A percentile compares a stretch with the other conserved stretches of the same genome.
phyloP scores from a whole-genome alignment of 1,140 invertebrate genomes.

The Solenopsis fugax region DNA sequence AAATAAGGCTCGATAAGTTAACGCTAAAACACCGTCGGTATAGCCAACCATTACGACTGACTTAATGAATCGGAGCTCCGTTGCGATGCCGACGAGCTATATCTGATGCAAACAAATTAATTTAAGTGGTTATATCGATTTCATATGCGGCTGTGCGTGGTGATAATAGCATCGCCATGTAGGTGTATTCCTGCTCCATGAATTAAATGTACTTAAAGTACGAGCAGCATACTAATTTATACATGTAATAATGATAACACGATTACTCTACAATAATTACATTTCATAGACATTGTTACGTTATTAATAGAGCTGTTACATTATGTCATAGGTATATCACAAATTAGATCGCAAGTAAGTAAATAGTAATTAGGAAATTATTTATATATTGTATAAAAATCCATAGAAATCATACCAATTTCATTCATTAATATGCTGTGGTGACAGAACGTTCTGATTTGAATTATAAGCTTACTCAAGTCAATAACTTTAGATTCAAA shows the following conservation, averaged over 20 bases:
- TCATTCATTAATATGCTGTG: background rate
- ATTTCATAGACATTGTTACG: background rate
- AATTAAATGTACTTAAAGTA: conserved; percentile 32
- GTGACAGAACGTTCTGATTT: background rate
- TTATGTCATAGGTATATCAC: background rate
- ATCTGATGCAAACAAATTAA: conserved; percentile 67
- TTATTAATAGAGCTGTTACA: background rate
- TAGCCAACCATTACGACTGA: conserved; percentile 57
- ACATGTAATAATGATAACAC: background rate
- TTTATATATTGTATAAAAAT: background rate
- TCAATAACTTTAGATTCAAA: background rate
- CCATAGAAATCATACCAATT: background rate
- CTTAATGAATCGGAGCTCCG: conserved; percentile 60
- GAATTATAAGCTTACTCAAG: background rate
- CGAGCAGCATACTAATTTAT: background rate
- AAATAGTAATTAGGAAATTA: background rate
- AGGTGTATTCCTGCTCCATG: background rate
- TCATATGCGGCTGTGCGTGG: background rate
- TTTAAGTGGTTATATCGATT: conserved; percentile 63
- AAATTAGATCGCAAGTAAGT: background rate
- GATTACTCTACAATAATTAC: background rate
- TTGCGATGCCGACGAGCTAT: conserved; percentile 42
- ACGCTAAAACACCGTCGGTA: background rate
- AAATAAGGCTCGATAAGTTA: conserved; percentile 62
- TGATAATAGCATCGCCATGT: conserved; percentile 8